phyloP scores from a whole-genome alignment of 2,113 vertebrate genomes.

The Tupaia tana region DNA sequence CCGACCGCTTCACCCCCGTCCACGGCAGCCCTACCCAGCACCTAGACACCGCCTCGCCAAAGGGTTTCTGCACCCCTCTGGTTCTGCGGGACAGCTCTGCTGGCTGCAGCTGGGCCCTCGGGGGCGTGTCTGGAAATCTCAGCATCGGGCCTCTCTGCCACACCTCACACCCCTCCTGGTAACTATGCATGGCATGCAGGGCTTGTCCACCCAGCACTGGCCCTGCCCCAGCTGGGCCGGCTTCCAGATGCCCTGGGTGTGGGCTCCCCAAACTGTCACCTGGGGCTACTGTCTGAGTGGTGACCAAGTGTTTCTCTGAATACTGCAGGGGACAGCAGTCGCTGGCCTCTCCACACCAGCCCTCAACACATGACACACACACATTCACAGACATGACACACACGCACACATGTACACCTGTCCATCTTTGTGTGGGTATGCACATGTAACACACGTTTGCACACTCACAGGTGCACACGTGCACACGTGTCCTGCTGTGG shows the following conservation, averaged over 20 bases:
- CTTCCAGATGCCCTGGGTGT: neutral
- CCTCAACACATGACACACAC: neutral
- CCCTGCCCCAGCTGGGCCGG: neutral
- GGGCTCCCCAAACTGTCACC: neutral
- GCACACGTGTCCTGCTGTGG: neutral
- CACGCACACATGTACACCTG: neutral
- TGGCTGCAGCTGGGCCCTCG: neutral
- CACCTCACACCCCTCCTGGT: neutral
- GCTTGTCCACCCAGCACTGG: neutral
- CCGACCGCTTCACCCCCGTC: neutral
- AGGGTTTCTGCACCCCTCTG: too few relatives aligned
- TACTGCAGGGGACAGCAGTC: neutral
- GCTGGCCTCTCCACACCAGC: neutral
- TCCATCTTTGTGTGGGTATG: too few relatives aligned
- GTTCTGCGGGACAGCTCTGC: neutral
- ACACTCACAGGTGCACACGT: rapidly evolving
- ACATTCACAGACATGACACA: too few relatives aligned
- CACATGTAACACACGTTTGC: too few relatives aligned
- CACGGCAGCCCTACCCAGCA: neutral
- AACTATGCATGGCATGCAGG: too few relatives aligned
- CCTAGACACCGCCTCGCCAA: too few relatives aligned
- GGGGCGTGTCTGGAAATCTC: neutral
- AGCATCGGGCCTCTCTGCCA: neutral
- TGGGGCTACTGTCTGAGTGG: neutral
- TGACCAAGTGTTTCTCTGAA: neutral